A percentile compares a stretch with the other conserved stretches of the same genome.
These are phyloP conservation scores for Drusus annulatus DNA, from an alignment of 1,140 invertebrate genomes.

Conservation along the genomic window DNA sequence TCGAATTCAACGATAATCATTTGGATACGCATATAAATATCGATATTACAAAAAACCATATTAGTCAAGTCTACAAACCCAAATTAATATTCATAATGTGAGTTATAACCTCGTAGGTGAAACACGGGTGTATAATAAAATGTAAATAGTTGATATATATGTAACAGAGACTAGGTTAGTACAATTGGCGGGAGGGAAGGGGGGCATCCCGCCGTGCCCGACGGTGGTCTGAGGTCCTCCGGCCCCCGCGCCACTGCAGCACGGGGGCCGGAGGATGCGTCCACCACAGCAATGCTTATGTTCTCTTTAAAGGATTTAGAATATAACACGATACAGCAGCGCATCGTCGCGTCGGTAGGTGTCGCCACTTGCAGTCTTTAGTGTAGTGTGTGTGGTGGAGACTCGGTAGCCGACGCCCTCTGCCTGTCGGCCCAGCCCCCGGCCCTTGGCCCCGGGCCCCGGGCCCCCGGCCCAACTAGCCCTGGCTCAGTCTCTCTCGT, in stretches of 20 bases:
- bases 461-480: too few relatives aligned
- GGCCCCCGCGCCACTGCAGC: neutral
- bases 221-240: neutral
- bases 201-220: slow-evolving; percentile 4
- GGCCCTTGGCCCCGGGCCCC: neutral
- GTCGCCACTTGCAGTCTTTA: slow-evolving; percentile 54
- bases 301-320: slow-evolving; percentile 51
- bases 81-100: slow-evolving; percentile 21
- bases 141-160: slow-evolving; percentile 24
- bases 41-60: slow-evolving; percentile 22
- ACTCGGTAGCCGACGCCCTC: slow-evolving; percentile 11
- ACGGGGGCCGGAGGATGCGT: slow-evolving; percentile 2
- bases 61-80: neutral
- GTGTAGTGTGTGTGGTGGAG: slow-evolving; percentile 2
- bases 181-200: neutral
- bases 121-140: neutral
- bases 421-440: neutral
- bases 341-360: slow-evolving; percentile 28
- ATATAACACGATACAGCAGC: slow-evolving; percentile 41
- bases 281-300: slow-evolving; percentile 41
- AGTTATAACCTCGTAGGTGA: neutral
- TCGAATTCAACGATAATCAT: slow-evolving; percentile 13
- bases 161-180: neutral
- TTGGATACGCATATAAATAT: slow-evolving; percentile 35
- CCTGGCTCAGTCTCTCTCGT: too few relatives aligned